Evolutionary conservation across 2,113 vertebrate species (phyloP).

Genomic region (Pomatostomus ruficeps): DNA sequence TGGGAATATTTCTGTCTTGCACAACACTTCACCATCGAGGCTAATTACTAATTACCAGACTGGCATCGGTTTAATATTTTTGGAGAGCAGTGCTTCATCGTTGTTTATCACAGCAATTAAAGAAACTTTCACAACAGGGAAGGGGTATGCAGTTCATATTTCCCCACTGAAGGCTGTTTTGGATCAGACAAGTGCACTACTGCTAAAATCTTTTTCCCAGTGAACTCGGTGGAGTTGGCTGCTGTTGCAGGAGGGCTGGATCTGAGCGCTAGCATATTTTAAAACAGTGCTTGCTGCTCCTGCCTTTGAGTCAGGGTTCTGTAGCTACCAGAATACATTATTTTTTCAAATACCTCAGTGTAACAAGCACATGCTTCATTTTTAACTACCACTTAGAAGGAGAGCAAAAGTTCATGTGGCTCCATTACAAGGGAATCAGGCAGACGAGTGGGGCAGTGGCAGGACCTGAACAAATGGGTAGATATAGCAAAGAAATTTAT

Average conservation of each 20-base stretch:
- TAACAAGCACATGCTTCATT: slow-evolving; percentile 8
- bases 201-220: not conserved
- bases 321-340: not conserved
- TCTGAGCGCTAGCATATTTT: not conserved
- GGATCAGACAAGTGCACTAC: slow-evolving; percentile 5
- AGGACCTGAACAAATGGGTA: not conserved
- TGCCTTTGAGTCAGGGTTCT: not conserved
- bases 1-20: slow-evolving; percentile 17
- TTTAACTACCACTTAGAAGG: slow-evolving; percentile 30
- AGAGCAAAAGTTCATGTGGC: slow-evolving; percentile 49
- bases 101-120: slow-evolving; percentile 1
- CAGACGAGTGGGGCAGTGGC: not conserved
- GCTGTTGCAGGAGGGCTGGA: not conserved
- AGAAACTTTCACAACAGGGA: slow-evolving; percentile 22
- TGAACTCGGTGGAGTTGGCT: not conserved
- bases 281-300: not conserved
- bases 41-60: slow-evolving; percentile 28
- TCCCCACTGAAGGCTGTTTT: not conserved
- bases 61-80: slow-evolving; percentile 26
- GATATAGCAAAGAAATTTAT: not conserved
- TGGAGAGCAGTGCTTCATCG: slow-evolving; percentile 5
- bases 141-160: not conserved
- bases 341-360: not conserved
- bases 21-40: not conserved
- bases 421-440: not conserved